These are phyloP conservation scores for Molossus molossus DNA, from an alignment of 2,797 vertebrate species.

Conservation along the genomic window DNA sequence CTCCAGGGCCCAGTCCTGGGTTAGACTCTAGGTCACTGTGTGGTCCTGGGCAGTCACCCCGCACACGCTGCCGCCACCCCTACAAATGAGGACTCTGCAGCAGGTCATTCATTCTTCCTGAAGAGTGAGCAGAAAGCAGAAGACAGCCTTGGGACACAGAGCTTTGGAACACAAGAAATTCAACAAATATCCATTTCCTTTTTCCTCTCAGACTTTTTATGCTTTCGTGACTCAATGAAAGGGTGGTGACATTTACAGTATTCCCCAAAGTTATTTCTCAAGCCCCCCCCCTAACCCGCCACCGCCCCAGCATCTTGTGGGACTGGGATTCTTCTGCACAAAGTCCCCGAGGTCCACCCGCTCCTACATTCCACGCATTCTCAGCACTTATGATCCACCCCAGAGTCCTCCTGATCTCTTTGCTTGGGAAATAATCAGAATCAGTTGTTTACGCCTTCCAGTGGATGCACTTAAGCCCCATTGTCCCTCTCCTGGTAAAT, in stretches of 20 bases:
- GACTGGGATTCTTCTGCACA: constrained; percentile 54
- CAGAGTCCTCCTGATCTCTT: not conserved
- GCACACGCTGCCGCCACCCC: accelerated
- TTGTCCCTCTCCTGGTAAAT: not conserved
- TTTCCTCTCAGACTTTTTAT: not conserved
- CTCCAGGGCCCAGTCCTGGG: not conserved
- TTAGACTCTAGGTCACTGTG: not conserved
- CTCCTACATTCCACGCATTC: constrained; percentile 43
- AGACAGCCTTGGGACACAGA: not conserved
- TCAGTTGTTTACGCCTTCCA: not conserved
- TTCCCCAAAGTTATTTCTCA: not conserved
- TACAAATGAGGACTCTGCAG: not conserved
- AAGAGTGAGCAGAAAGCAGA: not conserved
- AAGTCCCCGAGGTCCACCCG: not conserved
- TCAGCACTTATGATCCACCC: constrained; percentile 30
- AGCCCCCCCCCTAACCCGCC: not conserved
- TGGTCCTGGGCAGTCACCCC: not conserved
- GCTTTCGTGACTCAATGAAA: not conserved
- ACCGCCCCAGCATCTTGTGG: not conserved
- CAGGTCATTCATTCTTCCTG: not conserved
- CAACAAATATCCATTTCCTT: not conserved
- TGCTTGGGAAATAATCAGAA: constrained; percentile 44
- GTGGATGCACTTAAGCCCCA: not conserved
- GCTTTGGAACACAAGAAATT: not conserved
- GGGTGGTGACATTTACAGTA: not conserved